Conservation (phyloP, 30 jellyfish, hydroid and myxozoan genomes). For the Turritopsis rubra region DNA sequence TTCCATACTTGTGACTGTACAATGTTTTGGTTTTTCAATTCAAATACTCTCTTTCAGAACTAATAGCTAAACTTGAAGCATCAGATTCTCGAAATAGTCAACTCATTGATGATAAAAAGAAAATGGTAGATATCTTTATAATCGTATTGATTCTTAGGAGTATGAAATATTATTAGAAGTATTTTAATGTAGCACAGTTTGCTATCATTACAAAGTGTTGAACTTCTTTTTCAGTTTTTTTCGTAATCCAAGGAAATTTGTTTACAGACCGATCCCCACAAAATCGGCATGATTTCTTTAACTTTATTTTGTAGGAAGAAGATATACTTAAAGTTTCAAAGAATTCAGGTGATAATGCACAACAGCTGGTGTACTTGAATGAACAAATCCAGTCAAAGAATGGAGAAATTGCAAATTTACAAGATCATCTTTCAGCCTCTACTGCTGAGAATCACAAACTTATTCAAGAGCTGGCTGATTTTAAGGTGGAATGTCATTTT, state of each 20-base stretch:
- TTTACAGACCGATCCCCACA: background rate
- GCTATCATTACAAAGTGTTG: background rate
- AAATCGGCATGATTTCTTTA: too few species aligned
- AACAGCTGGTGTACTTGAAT: slow-evolving; percentile 49
- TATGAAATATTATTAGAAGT: too few species aligned
- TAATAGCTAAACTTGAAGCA: slow-evolving; percentile 45
- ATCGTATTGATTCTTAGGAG: too few species aligned
- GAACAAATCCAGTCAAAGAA: slow-evolving; percentile 50
- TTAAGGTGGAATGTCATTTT: slow-evolving; percentile 27
- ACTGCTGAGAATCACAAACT: slow-evolving; percentile 39
- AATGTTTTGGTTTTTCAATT: too few species aligned
- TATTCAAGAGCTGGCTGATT: slow-evolving; percentile 25
- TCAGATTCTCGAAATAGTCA: slow-evolving; percentile 54
- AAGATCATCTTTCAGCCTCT: slow-evolving; percentile 47
- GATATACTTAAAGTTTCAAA: slow-evolving; percentile 49
- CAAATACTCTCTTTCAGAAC: slow-evolving; percentile 14
- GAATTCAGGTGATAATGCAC: slow-evolving; percentile 74
- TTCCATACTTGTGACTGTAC: too few species aligned
- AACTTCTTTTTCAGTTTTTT: background rate
- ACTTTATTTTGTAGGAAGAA: slow-evolving; percentile 58
- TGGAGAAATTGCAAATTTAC: slow-evolving; percentile 34
- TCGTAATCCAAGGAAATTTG: too few species aligned
- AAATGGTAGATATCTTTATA: slow-evolving; percentile 36
- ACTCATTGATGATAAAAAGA: slow-evolving; percentile 36
- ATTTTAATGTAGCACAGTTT: too few species aligned